Base-by-base conservation (phyloP, 2,888 invertebrate genomes). In the Pogonocherus hispidulus region DNA sequence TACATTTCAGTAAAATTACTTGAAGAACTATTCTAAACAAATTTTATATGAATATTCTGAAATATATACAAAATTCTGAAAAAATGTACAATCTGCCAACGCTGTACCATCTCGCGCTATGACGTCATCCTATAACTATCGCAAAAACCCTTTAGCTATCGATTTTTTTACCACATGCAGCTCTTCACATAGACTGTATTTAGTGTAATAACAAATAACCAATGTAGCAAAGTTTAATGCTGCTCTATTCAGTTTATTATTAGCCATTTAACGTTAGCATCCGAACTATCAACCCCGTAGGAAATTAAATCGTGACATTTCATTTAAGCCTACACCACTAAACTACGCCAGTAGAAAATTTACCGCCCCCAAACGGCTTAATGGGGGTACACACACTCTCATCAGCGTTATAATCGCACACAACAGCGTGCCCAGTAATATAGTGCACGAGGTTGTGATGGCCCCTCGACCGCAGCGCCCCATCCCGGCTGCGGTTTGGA, bases 401-500 rank as follows among this genome's bases (percentile, higher is more conserved):
- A 3, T 49, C 23, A 49, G 49, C 14, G 23, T 23, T 49, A 49
- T 52, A 35, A 32, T 32, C 18, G 52, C 16, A 32, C 32, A 32
- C 32, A 18, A 18, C 18, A 52, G 27, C 18, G 16, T 32, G 52
- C 32, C 18, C 27, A 32, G 18, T 59, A 47, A 47, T 32, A 47
- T 27, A 47, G 32, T 59, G 59, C 47, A n/a, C 23, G n/a, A 23
- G 47, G n/a, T 47, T 14, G 19, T 59, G 47, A 27, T 41, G 20
- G 16, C 14, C 27, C 14, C 27, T 19, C 63, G 51, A 57, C 71
- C 82, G 78, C 82, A 82, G 76, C 80, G 68, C 69, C 75, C 75
- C 77, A 78, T 79, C 81, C 77, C 78, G 79, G 81, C 76, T 82
- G 83, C 80, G 82, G 84, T 84, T 76, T 73, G 71, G 78, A 82